Evolutionary conservation across 2,113 vertebrate species (phyloP), one percentile per base, ranked within the genome.

Genomic region (Mirza zaza): DNA sequence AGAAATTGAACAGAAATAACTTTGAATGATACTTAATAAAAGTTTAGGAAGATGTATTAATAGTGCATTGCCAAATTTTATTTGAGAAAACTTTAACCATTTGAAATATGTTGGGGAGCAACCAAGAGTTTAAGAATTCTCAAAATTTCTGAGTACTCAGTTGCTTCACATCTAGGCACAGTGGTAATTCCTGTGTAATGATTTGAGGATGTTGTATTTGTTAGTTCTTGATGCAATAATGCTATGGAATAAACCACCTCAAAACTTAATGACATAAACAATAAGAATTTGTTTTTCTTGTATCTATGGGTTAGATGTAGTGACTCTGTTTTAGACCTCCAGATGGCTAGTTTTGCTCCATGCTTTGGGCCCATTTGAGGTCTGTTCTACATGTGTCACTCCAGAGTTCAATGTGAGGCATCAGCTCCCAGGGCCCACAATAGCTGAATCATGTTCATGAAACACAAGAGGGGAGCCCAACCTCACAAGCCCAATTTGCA

Each of bases 101-200:
- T 8, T 76, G 55, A 91, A 91, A 52, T 77, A 11, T 77, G 3
- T 57, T 57, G 9, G 18, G 86, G 52, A 94, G n/a, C 45, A 36
- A 75, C 17, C 32, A 85, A 50, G n/a, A 95, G 42, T 61, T 91
- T 39, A 75, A 81, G 70, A 88, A 84, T 71, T 92, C 75, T 90
- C 57, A 90, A 23, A 77, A 59, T 70, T 87, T 52, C 73, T 87
- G 57, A 96, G 21, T 57, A 65, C 15, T 61, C 48, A 86, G 32
- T n/a, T 70, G 21, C 48, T 87, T 90, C 8, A 45, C 3, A 13
- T 87, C 4, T 57, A 36, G 12, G 32, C n/a, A 14, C 8, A 4
- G 7, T 83, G 52, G 25, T n/a, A 87, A 77, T 32, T 80, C 27
- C 77, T 85, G 4, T 5, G n/a, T 42, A 50, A 11, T 81, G n/a